Conservation (phyloP, 2,888 invertebrate genomes). For the Automeris io region DNA sequence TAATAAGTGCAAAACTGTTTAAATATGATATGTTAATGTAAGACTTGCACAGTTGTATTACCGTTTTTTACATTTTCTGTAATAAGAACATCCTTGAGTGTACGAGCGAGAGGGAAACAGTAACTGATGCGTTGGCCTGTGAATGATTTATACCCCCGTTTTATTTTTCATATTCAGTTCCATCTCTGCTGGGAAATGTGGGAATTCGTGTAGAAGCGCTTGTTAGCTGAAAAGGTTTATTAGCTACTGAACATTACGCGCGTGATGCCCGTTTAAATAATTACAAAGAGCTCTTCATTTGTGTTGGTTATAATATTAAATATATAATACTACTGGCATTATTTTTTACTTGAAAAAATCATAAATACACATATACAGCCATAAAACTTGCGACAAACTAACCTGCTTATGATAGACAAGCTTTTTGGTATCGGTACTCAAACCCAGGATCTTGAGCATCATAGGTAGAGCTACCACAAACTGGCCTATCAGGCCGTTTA, state of each 20-base stretch:
- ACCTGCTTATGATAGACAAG: no score
- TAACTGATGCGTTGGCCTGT: slow-evolving; percentile 27
- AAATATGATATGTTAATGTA: neutral
- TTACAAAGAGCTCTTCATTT: neutral
- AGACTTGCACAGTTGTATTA: neutral
- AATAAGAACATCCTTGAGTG: slow-evolving; percentile 15
- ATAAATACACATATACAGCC: no score
- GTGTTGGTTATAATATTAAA: neutral
- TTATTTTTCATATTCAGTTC: slow-evolving; percentile 27
- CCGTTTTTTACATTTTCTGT: neutral
- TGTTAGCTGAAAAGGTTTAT: slow-evolving; percentile 10
- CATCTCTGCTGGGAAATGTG: slow-evolving; percentile 16
- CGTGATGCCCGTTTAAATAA: neutral
- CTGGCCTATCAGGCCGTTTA: no score
- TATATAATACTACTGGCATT: no score
- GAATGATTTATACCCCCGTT: slow-evolving; percentile 32
- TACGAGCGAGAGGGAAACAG: slow-evolving; percentile 18
- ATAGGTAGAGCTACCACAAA: no score
- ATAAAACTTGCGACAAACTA: no score
- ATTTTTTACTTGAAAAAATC: no score
- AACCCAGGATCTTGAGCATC: no score
- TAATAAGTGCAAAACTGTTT: neutral
- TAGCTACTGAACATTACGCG: slow-evolving; percentile 6
- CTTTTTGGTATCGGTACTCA: no score
- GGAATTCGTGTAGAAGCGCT: slow-evolving; percentile 15